Evolutionary conservation across 2,888 invertebrate genomes (phyloP).

Genomic region (Fabriciana adippe): DNA sequence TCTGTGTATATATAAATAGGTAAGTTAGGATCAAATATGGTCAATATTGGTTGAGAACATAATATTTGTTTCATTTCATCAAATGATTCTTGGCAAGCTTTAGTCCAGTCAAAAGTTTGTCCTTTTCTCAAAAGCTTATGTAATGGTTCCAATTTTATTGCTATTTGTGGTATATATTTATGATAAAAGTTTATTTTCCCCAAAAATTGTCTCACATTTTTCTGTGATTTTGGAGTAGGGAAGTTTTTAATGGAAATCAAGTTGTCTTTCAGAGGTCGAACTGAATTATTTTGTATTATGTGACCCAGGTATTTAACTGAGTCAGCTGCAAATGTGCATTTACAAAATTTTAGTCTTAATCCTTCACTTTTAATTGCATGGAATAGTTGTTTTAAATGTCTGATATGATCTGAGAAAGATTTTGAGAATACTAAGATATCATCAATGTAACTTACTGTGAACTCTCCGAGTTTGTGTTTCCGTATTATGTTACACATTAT

Average conservation of each 20-base stretch:
- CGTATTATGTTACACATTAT: too few species aligned
- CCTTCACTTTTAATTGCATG: conserved; percentile 26
- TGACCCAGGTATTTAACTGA: conserved; percentile 39
- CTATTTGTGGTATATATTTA: background rate
- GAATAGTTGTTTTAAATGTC: conserved; percentile 28
- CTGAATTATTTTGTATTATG: conserved; percentile 39
- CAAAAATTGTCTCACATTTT: background rate
- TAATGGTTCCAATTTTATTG: background rate
- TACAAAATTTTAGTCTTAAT: background rate
- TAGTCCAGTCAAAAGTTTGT: background rate
- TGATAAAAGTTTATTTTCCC: conserved; percentile 1
- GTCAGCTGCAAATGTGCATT: background rate
- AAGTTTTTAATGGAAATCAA: conserved; percentile 38
- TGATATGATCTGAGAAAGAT: conserved; percentile 33
- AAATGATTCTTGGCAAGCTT: conserved; percentile 1
- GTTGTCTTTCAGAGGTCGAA: conserved; percentile 37
- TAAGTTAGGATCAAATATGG: conserved; percentile 18
- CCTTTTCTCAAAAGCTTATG: background rate
- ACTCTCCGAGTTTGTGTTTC: too few species aligned
- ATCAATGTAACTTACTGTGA: too few species aligned
- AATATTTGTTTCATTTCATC: conserved; percentile 19
- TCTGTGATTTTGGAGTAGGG: conserved; percentile 22
- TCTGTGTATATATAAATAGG: conserved; percentile 24
- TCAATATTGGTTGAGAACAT: conserved; percentile 21
- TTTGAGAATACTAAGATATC: too few species aligned